Evolutionary conservation across 2,888 invertebrate genomes (phyloP).

Genomic region (Drosophila flavopinicola): DNA sequence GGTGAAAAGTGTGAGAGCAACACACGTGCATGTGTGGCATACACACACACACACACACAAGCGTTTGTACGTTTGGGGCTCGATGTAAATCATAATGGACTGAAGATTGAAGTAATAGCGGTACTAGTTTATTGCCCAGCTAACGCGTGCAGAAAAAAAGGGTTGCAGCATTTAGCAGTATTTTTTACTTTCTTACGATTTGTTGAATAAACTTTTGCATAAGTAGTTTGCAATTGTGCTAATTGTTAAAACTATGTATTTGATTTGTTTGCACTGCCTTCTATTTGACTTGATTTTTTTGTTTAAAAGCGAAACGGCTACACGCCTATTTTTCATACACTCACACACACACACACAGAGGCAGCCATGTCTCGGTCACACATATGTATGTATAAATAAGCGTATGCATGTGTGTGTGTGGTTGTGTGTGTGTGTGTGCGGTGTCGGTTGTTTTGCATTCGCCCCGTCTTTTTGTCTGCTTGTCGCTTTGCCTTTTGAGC

Average conservation of each 20-base stretch:
- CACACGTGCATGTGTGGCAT: conserved; percentile 43
- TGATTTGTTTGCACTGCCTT: conserved; percentile 42
- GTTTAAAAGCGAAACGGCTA: conserved; percentile 55
- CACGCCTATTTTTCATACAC: conserved; percentile 72
- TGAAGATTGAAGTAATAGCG: conserved; percentile 35
- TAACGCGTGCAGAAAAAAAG: conserved; percentile 52
- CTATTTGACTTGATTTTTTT: conserved; percentile 44
- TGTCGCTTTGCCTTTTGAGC: conserved; percentile 30
- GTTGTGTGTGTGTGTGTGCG: conserved; percentile 30
- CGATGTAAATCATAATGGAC: conserved; percentile 49
- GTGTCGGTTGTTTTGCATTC: conserved; percentile 70
- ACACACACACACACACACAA: conserved; percentile 1
- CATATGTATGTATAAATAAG: conserved; percentile 37
- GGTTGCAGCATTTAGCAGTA: conserved; percentile 43
- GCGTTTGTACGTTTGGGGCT: neutral
- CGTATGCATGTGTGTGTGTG: conserved; percentile 18
- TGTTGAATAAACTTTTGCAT: conserved; percentile 24
- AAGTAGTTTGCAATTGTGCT: conserved; percentile 34
- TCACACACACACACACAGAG: conserved; percentile 36
- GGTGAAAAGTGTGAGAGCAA: conserved; percentile 13
- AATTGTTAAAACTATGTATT: conserved; percentile 57
- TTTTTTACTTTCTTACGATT: conserved; percentile 23
- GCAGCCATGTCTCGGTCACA: conserved; percentile 71
- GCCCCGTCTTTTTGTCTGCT: conserved; percentile 55
- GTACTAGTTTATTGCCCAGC: conserved; percentile 48